Evolutionary conservation across 2,888 invertebrate genomes (phyloP), one percentile per base, ranked within the genome.

Genomic region (Orchestes rusci): DNA sequence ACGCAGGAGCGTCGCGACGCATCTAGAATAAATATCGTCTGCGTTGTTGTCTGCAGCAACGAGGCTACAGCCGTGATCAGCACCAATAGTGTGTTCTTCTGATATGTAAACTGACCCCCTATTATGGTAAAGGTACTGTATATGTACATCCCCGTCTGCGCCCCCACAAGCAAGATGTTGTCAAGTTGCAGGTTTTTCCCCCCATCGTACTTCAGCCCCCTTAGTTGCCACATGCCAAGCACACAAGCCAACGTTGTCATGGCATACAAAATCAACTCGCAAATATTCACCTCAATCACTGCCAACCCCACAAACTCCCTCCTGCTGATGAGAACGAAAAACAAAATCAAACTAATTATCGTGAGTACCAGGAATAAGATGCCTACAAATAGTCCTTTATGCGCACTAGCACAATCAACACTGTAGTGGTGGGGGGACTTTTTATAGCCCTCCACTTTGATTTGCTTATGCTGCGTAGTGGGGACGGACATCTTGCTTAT

Each of bases 371-470:
- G 80, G 86, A 93, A 50, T 36, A 58, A 45, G 30, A 58, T 58
- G n/a, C 58, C 3, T n/a, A 91, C 83, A 66, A 94, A 94, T 3
- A 94, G 75, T 1, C 93, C 93, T 68, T 91, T 91, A 70, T 93
- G 93, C 0, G 94, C 92, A 47, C 90, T 76, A 0, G 92, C 89
- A 66, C 95, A 95, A 65, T 95, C 95, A 3, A 94, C 92, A 40
- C 89, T 89, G 68, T 91, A 92, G 59, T 91, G 83, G 69, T 92
- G 90, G 1, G 89, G 90, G 1, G 88, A 88, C 53, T 86, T 79
- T 62, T 87, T 86, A 63, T 77, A 80, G 4, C 60, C 51, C 18
- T 76, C 76, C 1, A 73, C 56, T 43, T 73, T 62, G 8, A 54
- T 31, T 45, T 60, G 62, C 2, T 51, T 5, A 1, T 27, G 12